phyloP scores from a whole-genome alignment of 2,797 vertebrate genomes.

The Odontamblyopus lacepedii region DNA sequence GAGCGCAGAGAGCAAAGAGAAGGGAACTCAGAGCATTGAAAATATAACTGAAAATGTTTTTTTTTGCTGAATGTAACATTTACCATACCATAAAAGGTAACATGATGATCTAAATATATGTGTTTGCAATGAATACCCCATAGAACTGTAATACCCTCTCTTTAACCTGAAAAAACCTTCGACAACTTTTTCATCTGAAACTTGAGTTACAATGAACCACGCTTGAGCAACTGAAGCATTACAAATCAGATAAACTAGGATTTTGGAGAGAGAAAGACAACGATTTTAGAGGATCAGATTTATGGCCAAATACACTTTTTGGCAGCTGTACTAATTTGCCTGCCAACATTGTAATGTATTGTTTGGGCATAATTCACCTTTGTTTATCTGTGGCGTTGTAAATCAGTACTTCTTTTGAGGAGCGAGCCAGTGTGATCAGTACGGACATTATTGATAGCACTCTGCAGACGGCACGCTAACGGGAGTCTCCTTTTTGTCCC shows the following conservation, averaged over 20 bases:
- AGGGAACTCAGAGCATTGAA: too few relatives aligned
- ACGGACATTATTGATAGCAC: constrained; percentile 11
- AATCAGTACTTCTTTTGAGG: constrained; percentile 14
- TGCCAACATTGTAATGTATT: constrained; percentile 2
- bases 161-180: too few relatives aligned
- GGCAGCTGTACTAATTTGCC: background rate
- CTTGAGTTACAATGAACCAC: too few relatives aligned
- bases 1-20: too few relatives aligned
- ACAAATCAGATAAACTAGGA: too few relatives aligned
- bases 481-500: constrained; percentile 32
- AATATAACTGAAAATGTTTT: too few relatives aligned
- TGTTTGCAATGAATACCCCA: too few relatives aligned
- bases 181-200: background rate
- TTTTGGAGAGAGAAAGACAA: too few relatives aligned
- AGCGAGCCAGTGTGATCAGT: constrained; percentile 19
- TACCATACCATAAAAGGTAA: too few relatives aligned
- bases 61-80: too few relatives aligned
- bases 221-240: background rate
- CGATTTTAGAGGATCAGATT: background rate
- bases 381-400: constrained; percentile 16
- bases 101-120: too few relatives aligned
- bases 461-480: constrained; percentile 13
- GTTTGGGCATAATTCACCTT: constrained; percentile 1
- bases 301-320: background rate
- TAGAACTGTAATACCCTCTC: too few relatives aligned